Conservation (phyloP, 2,888 invertebrate genomes). For the Chaetogeoica ovagalla region DNA sequence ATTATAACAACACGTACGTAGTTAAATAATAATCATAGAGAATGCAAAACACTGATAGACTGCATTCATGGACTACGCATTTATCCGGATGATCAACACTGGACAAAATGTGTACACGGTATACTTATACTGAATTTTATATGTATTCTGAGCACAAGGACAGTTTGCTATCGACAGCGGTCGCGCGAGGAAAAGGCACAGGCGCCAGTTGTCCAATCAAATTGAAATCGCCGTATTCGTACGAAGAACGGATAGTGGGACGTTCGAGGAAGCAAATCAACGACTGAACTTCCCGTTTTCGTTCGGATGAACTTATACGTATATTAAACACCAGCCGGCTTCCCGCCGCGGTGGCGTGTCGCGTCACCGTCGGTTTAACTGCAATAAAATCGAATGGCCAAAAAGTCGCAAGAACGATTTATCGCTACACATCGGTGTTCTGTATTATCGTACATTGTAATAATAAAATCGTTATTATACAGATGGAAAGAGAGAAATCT, state of each 20-base stretch:
- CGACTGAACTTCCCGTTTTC: conserved; percentile 1
- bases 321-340: not conserved
- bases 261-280: not conserved
- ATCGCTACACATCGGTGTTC: not conserved
- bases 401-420: not conserved
- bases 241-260: not conserved
- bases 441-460: not conserved
- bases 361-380: not conserved
- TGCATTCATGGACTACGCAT: too few relatives aligned
- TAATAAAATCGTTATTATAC: not conserved
- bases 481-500: too few relatives aligned
- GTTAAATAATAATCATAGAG: too few relatives aligned
- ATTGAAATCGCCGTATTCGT: not conserved
- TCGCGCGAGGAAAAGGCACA: too few relatives aligned
- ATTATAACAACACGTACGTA: too few relatives aligned
- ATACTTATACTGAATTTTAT: too few relatives aligned
- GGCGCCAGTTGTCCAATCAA: not conserved
- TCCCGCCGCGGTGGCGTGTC: not conserved
- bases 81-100: too few relatives aligned
- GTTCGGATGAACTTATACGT: not conserved
- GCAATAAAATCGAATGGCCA: not conserved
- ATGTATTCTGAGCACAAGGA: not conserved
- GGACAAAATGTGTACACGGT: not conserved
- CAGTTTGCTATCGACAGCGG: not conserved
- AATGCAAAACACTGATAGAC: too few relatives aligned